Percentiles rank a stretch among this genome's conserved stretches.
Evolutionary conservation across 2,797 vertebrate genomes (phyloP).

Genomic region (Varecia variegata): DNA sequence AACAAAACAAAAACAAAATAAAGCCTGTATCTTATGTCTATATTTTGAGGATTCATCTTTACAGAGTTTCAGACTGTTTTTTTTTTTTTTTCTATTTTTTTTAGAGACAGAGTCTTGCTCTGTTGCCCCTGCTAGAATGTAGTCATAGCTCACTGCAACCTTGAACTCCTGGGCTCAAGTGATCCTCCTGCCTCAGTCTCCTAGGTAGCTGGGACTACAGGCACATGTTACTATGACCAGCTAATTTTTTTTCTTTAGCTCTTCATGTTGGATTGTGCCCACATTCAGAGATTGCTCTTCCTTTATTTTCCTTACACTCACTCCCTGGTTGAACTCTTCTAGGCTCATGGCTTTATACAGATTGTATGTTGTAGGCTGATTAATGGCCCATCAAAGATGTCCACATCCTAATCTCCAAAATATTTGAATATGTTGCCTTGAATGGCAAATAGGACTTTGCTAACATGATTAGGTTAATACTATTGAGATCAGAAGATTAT

Average conservation of each 20-base stretch:
- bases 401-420: not conserved
- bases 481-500: not conserved
- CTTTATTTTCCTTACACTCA: not conserved
- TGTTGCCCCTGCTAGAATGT: no score
- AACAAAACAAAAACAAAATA: not conserved
- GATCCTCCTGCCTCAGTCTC: no score
- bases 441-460: not conserved
- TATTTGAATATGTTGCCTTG: not conserved
- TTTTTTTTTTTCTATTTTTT: not conserved
- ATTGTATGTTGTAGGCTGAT: not conserved
- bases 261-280: not conserved
- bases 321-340: not conserved
- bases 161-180: no score
- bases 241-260: not conserved
- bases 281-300: not conserved
- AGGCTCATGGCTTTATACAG: not conserved
- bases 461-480: not conserved
- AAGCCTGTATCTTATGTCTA: not conserved
- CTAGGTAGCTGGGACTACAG: no score
- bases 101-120: not conserved
- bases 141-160: no score
- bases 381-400: not conserved
- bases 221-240: no score
- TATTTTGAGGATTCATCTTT: not conserved
- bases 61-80: not conserved